These are phyloP conservation scores for Phycodurus eques DNA, from an alignment of 2,113 vertebrate species.

Conservation along the genomic window DNA sequence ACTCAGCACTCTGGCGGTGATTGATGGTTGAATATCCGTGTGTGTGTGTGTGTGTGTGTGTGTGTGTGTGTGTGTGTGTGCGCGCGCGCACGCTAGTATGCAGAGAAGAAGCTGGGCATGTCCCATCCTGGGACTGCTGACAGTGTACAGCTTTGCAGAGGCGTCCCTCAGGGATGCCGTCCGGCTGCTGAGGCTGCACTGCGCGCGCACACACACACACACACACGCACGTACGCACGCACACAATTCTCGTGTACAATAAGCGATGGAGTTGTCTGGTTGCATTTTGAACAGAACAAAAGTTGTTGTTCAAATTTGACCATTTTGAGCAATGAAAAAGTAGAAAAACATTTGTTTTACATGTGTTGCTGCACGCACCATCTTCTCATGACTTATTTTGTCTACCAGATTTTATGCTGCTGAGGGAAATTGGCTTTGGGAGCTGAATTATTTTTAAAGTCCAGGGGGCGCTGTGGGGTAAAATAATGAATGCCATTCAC, in stretches of 20 bases:
- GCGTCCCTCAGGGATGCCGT: constrained; percentile 63
- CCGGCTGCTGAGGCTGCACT: constrained; percentile 52
- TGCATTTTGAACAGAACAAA: background rate
- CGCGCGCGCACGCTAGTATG: too few relatives aligned
- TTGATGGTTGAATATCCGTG: constrained; percentile 15
- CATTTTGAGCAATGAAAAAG: background rate
- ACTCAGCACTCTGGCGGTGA: constrained; percentile 6
- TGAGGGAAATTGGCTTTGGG: too few relatives aligned
- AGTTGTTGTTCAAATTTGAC: background rate
- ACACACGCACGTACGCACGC: constrained; percentile 4
- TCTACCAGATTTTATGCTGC: too few relatives aligned
- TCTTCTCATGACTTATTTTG: too few relatives aligned
- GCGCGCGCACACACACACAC: background rate
- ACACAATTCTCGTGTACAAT: constrained; percentile 8
- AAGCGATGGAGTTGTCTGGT: background rate
- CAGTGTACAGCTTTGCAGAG: constrained; percentile 42
- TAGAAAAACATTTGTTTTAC: too few relatives aligned
- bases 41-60: background rate
- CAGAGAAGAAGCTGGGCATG: constrained; percentile 1
- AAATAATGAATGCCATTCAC: too few relatives aligned
- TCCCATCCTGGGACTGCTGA: constrained; percentile 51
- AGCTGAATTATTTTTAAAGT: too few relatives aligned
- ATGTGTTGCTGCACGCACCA: too few relatives aligned
- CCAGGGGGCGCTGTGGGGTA: too few relatives aligned
- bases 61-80: too few relatives aligned